Percentiles rank a stretch among this genome's conserved stretches.
Conservation (phyloP, 2,797 vertebrate species). For the Oophaga sylvatica region DNA sequence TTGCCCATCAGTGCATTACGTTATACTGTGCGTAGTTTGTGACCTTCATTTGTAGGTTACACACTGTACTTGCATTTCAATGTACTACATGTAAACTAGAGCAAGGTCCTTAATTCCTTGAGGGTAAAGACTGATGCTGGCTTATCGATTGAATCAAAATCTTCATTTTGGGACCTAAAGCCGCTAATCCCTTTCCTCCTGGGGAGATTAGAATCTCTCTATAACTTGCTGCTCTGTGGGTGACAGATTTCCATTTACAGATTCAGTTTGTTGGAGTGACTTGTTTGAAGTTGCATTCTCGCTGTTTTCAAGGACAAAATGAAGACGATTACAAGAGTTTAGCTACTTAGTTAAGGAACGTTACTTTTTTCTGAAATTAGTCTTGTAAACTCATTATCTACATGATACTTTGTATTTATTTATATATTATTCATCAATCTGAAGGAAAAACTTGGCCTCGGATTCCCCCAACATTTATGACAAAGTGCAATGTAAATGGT, state of each 20-base stretch:
- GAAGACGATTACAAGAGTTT: conserved; percentile 8
- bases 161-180: conserved; percentile 55
- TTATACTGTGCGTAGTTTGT: neutral
- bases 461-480: neutral
- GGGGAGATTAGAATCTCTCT: conserved; percentile 54
- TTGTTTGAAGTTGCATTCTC: conserved; percentile 52
- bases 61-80: conserved; percentile 28
- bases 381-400: neutral
- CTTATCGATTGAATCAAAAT: conserved; percentile 52
- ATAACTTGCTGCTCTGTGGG: conserved; percentile 43
- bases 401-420: neutral
- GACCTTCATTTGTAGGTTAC: conserved; percentile 18
- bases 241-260: conserved; percentile 54
- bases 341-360: neutral
- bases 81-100: conserved; percentile 26
- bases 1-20: neutral
- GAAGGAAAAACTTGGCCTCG: too few relatives aligned
- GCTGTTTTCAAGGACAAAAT: conserved; percentile 50
- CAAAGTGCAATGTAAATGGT: too few relatives aligned
- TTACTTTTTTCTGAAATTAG: neutral
- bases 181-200: conserved; percentile 50
- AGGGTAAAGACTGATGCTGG: conserved; percentile 36
- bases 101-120: conserved; percentile 42
- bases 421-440: neutral
- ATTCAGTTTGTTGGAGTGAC: conserved; percentile 48